These are phyloP conservation scores for Trissolcus japonicus DNA, from an alignment of 2,888 invertebrate genomes.

Conservation along the genomic window DNA sequence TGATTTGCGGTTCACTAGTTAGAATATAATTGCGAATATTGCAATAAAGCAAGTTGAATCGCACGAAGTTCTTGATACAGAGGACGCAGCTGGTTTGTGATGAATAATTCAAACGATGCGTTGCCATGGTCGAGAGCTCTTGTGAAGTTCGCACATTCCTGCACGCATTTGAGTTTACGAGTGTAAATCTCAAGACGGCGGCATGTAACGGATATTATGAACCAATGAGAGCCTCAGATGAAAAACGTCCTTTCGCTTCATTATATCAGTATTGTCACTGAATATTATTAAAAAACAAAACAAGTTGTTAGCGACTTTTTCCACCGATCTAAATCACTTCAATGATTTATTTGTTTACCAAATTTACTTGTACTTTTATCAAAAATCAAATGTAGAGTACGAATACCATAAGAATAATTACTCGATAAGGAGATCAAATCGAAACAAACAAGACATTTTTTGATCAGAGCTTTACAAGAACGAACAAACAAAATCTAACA, in stretches of 20 bases:
- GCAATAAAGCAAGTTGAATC: conserved; percentile 46
- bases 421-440: no score
- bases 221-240: conserved; percentile 70
- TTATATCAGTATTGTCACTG: conserved; percentile 66
- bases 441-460: no score
- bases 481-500: no score
- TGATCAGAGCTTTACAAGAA: no score
- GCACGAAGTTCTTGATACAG: conserved; percentile 49
- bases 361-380: no score
- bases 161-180: conserved; percentile 70
- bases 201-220: conserved; percentile 60
- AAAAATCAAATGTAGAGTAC: no score
- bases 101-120: conserved; percentile 62
- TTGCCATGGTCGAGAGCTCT: conserved; percentile 60
- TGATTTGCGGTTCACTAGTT: conserved; percentile 43
- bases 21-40: conserved; percentile 55
- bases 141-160: conserved; percentile 71
- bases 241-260: conserved; percentile 69
- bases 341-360: not conserved
- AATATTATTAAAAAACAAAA: conserved; percentile 8
- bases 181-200: conserved; percentile 63
- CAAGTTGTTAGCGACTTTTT: not conserved
- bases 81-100: conserved; percentile 54
- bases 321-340: not conserved
- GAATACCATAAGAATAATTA: no score